phyloP scores from a whole-genome alignment of 2,797 vertebrate species.

The Notamacropus eugenii region DNA sequence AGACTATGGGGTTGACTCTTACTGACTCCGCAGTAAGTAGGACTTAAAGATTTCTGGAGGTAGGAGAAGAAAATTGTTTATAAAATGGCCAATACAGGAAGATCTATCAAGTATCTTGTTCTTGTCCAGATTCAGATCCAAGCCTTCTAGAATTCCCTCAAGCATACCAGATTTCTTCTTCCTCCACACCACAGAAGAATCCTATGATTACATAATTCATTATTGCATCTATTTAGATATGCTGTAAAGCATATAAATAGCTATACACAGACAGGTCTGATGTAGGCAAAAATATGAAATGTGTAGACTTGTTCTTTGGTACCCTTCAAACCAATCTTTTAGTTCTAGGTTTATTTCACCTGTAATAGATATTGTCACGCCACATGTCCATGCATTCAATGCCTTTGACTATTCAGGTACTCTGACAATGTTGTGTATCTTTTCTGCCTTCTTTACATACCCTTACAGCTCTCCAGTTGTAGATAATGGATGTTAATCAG shows the following conservation, averaged over 20 bases:
- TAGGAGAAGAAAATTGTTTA: neutral
- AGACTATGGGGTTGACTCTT: neutral
- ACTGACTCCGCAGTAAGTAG: neutral
- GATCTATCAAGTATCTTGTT: neutral
- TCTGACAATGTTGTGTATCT: neutral
- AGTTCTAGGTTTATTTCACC: neutral
- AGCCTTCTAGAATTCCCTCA: neutral
- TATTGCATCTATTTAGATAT: neutral
- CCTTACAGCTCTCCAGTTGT: neutral
- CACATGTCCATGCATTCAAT: neutral
- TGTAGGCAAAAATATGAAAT: neutral
- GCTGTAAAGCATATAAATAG: neutral
- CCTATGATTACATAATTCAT: neutral
- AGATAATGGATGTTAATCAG: neutral
- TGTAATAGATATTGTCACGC: neutral
- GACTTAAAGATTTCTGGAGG: neutral
- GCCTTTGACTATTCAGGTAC: neutral
- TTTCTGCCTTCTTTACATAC: neutral
- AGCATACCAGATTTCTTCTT: neutral
- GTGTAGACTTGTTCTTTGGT: neutral
- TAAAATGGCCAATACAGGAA: neutral
- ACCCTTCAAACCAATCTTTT: neutral
- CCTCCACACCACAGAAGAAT: neutral
- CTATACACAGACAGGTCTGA: neutral
- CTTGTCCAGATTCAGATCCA: neutral